Percentiles rank a stretch among this genome's conserved stretches.
phyloP scores from a whole-genome alignment of 2,113 vertebrate genomes.

The Oryzias woworae region DNA sequence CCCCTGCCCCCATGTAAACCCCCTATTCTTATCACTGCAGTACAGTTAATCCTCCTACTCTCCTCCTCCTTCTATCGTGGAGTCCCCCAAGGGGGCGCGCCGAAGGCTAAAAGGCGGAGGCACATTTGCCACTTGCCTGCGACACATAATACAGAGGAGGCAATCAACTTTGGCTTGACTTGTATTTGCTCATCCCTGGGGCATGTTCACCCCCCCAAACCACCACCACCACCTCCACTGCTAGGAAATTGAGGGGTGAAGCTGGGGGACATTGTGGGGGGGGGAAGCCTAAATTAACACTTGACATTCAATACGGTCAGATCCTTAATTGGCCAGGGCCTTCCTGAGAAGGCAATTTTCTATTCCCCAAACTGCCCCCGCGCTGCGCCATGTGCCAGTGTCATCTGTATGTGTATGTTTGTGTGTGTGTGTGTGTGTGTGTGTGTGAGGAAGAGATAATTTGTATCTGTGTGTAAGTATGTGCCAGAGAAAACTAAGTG shows the following conservation, averaged over 20 bases:
- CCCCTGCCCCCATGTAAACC: slow-evolving; percentile 67
- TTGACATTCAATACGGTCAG: slow-evolving; percentile 99
- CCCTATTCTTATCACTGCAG: slow-evolving; percentile 86
- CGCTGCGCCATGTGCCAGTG: slow-evolving; percentile 84
- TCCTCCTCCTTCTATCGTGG: slow-evolving; percentile 63
- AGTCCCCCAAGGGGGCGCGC: slow-evolving; percentile 72
- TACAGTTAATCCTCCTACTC: slow-evolving; percentile 86
- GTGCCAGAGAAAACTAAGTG: slow-evolving; percentile 52
- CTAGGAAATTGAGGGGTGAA: slow-evolving; percentile 61
- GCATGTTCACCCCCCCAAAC: slow-evolving; percentile 22
- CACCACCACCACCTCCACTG: slow-evolving; percentile 31
- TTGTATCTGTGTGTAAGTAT: slow-evolving; percentile 62
- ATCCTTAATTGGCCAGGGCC: slow-evolving; percentile 99
- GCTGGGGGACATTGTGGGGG: slow-evolving; percentile 66
- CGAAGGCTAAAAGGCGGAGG: slow-evolving; percentile 89
- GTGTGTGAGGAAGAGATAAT: slow-evolving; percentile 23
- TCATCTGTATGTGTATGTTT: slow-evolving; percentile 63
- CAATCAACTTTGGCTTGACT: slow-evolving; percentile 99
- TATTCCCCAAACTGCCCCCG: slow-evolving; percentile 98
- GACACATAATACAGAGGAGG: slow-evolving; percentile 95
- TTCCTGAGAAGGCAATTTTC: slow-evolving; percentile 99
- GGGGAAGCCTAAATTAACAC: slow-evolving; percentile 99
- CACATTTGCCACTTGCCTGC: slow-evolving; percentile 97
- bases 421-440: slow-evolving; percentile 14
- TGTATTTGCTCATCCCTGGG: slow-evolving; percentile 98